Conservation (phyloP, 2,797 vertebrate genomes). For the Peromyscus nudipes region DNA sequence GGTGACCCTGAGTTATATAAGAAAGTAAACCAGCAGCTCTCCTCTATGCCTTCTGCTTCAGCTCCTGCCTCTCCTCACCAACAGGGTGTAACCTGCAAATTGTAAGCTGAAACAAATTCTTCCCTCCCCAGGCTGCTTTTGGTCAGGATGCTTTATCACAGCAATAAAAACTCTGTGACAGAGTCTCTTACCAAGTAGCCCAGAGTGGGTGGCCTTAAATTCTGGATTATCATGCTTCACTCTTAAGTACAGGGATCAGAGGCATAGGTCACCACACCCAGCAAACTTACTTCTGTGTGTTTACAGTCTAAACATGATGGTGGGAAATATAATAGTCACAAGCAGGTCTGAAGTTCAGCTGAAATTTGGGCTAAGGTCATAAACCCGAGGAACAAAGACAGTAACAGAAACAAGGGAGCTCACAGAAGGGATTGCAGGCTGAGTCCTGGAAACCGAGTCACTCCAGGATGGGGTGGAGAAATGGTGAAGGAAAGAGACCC, state of each 20-base stretch:
- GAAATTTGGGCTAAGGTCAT: not conserved
- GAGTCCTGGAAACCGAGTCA: not conserved
- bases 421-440: not conserved
- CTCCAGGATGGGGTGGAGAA: not conserved
- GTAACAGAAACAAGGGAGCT: not conserved
- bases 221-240: not conserved
- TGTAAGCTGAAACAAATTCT: not conserved
- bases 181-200: not conserved
- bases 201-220: not conserved
- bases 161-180: not conserved
- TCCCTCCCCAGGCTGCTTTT: not conserved
- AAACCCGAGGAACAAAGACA: not conserved
- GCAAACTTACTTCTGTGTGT: not conserved
- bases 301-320: not conserved
- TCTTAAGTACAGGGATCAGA: not conserved
- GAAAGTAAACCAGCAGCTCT: too few relatives aligned
- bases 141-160: not conserved
- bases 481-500: not conserved
- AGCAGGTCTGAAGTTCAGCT: not conserved
- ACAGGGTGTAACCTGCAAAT: not conserved
- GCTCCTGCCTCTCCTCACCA: not conserved
- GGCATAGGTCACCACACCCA: not conserved
- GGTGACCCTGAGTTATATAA: not conserved
- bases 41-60: not conserved
- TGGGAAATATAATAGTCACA: not conserved